phyloP scores from a whole-genome alignment of 2,888 invertebrate species.

The Ormyrus nitidulus region DNA sequence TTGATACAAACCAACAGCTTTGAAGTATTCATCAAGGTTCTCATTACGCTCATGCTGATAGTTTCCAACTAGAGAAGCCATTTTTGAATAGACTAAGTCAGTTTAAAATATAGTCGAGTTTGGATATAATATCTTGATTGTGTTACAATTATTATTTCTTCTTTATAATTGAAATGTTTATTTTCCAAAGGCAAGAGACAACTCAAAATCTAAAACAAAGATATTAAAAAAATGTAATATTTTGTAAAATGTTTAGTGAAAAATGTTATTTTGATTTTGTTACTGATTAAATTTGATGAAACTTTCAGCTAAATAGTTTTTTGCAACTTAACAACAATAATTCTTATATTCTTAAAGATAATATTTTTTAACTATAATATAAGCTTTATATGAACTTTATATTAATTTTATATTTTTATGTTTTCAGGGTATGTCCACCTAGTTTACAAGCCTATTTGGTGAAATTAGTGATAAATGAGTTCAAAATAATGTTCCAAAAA shows the following conservation, averaged over 20 bases:
- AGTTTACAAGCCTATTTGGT: constrained; percentile 82
- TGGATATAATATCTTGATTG: constrained; percentile 18
- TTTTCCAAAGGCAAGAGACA: constrained; percentile 5
- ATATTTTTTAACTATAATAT: not conserved
- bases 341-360: no score
- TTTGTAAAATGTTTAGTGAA: not conserved
- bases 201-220: constrained; percentile 17
- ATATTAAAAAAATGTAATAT: constrained; percentile 4
- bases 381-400: not conserved
- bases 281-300: not conserved
- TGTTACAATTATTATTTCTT: constrained; percentile 11
- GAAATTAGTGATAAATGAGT: constrained; percentile 83
- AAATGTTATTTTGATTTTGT: not conserved
- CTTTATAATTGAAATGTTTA: not conserved
- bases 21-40: constrained; percentile 81
- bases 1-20: constrained; percentile 78
- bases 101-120: constrained; percentile 8
- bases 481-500: constrained; percentile 80
- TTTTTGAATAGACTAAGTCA: constrained; percentile 62
- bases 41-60: constrained; percentile 82
- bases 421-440: constrained; percentile 83
- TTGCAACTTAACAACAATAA: not conserved
- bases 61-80: constrained; percentile 80
- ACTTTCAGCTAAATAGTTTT: not conserved
- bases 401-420: constrained; percentile 40